Evolutionary conservation across 2,888 invertebrate species (phyloP).

Genomic region (Omphaloscelis lunosa): DNA sequence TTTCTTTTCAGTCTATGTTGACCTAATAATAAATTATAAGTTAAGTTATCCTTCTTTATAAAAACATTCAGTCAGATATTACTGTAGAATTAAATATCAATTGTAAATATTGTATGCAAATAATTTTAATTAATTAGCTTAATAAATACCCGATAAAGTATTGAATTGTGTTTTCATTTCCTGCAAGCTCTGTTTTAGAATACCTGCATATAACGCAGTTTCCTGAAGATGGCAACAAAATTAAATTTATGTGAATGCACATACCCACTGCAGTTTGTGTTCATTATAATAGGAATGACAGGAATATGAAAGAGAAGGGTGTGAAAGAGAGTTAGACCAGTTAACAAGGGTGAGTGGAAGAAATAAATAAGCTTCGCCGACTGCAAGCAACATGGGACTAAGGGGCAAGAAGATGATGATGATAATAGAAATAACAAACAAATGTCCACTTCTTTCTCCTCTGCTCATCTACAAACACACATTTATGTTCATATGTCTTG

Average conservation of each 20-base stretch:
- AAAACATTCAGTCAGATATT: slow-evolving; percentile 30
- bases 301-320: background rate
- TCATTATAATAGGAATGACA: background rate
- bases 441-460: background rate
- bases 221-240: background rate
- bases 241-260: background rate
- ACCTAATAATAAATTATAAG: slow-evolving; percentile 15
- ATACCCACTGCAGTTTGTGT: background rate
- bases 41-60: slow-evolving; percentile 4
- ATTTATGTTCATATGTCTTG: background rate
- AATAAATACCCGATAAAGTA: slow-evolving; percentile 74
- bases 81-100: slow-evolving; percentile 54
- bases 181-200: background rate
- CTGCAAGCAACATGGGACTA: background rate
- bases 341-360: background rate
- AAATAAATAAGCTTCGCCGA: background rate
- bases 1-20: slow-evolving; percentile 9
- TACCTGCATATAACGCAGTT: no score
- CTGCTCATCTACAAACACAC: background rate
- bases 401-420: background rate
- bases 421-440: background rate
- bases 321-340: background rate
- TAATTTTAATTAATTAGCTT: slow-evolving; percentile 80
- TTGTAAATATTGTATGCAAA: slow-evolving; percentile 73
- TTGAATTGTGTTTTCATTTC: slow-evolving; percentile 13